Base-by-base conservation (phyloP, 1,140 invertebrate genomes). In the Atopsyche davidsoni region DNA sequence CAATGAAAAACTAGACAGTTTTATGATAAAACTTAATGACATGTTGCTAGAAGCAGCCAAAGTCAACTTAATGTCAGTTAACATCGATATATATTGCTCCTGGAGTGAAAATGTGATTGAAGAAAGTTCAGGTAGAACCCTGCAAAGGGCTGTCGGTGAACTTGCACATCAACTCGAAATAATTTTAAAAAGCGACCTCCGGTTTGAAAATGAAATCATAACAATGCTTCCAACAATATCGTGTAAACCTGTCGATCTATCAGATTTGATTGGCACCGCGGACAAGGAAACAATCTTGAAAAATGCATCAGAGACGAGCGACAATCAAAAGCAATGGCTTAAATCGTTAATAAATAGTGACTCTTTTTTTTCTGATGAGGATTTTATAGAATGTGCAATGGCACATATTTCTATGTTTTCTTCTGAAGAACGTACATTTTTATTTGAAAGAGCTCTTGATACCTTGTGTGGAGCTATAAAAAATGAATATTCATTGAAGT, bases 121-220 rank as follows among this genome's bases (percentile, higher is more conserved):
- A 9, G 25, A 54, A 17, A 44, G 54, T 38, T 14, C 46, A 0
- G 9, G 14, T 35, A 57, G 36, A 43, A 34, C 51, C 13, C 23
- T 58, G 4, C 56, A 58, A 38, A 42, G 14, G 40, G 32, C 39
- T 14, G 36, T 58, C 11, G 56, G 47, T 17, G 56, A 58, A 32
- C 4, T 16, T n/a, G 42, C 56, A 31, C 51, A 51, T 34, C 24
- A 38, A 44, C 51, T 58, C 11, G 21, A 32, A 2, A 24, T 36
- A 4, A 43, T 58, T 31, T 25, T 51, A 21, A 48, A 44, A 14
- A 43, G 31, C 4, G 48, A 54, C 31, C 10, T 11, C 2, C 21
- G 39, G n/a, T 51, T 53, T 2, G 39, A 54, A 24, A 24, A 48
- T 34, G 56, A 58, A 46, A 21, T 51, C 11, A 44, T 36, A 25